These are phyloP conservation scores for Neomonachus schauinslandi DNA, from an alignment of 2,113 vertebrate genomes.

Conservation along the genomic window DNA sequence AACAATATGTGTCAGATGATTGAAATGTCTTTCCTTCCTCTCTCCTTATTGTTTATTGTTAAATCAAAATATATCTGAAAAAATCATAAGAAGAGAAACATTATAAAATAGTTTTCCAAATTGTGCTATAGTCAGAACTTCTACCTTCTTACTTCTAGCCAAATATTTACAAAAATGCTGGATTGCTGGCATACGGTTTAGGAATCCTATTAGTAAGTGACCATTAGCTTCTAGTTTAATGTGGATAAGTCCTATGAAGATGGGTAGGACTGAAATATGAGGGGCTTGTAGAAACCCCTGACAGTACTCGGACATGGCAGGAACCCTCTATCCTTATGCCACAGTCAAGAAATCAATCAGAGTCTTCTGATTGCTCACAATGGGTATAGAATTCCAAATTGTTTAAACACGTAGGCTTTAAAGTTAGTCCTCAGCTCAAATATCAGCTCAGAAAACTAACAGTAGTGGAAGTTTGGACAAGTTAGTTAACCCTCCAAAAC, in stretches of 20 bases:
- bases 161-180: not conserved
- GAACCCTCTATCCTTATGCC: not conserved
- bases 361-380: not conserved
- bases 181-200: not conserved
- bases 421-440: not conserved
- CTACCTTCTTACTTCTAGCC: not conserved
- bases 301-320: not conserved
- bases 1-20: conserved; percentile 16
- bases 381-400: too few species aligned
- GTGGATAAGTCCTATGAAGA: not conserved
- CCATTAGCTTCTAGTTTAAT: not conserved
- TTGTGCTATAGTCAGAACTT: not conserved
- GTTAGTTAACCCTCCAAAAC: not conserved
- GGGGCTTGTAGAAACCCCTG: not conserved
- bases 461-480: not conserved
- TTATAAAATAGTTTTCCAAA: conserved; percentile 24
- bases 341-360: not conserved
- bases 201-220: not conserved
- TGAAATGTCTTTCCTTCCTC: not conserved
- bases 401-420: not conserved
- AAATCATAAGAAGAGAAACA: not conserved
- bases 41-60: not conserved
- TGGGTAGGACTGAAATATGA: not conserved
- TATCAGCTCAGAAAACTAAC: not conserved
- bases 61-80: not conserved